Conservation (phyloP, 2,797 vertebrate species). For the Iguana delicatissima region DNA sequence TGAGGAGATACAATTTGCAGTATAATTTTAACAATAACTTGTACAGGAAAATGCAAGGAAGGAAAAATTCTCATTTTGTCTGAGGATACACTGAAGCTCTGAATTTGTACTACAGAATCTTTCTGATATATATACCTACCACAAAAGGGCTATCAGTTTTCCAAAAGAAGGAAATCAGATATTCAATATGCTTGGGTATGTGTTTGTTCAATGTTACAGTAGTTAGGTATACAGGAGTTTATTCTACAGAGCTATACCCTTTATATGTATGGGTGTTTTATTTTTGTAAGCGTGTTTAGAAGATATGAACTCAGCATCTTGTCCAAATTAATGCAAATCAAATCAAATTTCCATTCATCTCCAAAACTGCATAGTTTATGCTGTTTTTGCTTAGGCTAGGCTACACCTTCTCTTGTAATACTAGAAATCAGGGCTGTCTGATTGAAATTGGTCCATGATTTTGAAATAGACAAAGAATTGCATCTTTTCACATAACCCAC, state of each 20-base stretch:
- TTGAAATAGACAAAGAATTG: background rate
- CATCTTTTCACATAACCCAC: background rate
- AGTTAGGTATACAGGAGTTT: no score
- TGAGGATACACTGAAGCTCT: background rate
- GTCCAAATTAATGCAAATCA: background rate
- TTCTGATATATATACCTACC: no score
- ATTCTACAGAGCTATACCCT: no score
- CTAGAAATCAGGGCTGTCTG: background rate
- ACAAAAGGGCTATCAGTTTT: no score
- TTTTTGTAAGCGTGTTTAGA: background rate
- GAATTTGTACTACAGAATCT: no score
- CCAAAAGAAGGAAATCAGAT: no score
- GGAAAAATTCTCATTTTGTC: background rate
- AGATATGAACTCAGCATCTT: background rate
- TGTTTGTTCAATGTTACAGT: no score
- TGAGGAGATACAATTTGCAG: slow-evolving; percentile 10
- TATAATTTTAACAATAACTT: slow-evolving; percentile 4
- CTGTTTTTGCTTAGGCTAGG: background rate
- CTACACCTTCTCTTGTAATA: background rate
- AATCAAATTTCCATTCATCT: background rate
- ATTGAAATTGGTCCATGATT: background rate
- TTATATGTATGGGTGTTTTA: no score
- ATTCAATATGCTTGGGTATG: no score
- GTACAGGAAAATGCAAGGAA: background rate
- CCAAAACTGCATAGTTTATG: background rate